phyloP scores from a whole-genome alignment of 2,797 vertebrate genomes.

The Eulemur mongoz region DNA sequence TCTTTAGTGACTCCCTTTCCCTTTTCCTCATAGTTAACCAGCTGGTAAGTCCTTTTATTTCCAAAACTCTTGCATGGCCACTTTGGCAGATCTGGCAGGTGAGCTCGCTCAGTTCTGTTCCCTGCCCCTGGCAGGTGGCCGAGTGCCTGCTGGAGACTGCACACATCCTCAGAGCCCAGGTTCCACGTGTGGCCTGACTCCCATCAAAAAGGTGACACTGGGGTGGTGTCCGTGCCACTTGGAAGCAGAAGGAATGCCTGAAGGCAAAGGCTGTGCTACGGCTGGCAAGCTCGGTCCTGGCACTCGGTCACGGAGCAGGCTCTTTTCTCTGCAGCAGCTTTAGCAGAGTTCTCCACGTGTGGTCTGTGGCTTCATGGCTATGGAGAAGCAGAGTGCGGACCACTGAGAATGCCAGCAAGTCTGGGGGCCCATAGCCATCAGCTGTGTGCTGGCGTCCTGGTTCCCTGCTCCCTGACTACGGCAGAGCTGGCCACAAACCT shows the following conservation, averaged over 20 bases:
- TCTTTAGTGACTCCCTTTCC: not conserved
- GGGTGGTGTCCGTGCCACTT: fast-evolving
- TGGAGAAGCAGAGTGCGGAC: not conserved
- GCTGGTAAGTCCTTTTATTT: not conserved
- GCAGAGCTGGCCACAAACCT: not conserved
- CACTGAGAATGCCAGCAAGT: not conserved
- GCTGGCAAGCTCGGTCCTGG: not conserved
- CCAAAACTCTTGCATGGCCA: not conserved
- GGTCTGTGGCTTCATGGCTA: not conserved
- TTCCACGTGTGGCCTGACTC: not conserved
- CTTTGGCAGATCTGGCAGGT: not conserved
- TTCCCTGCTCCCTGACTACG: not conserved
- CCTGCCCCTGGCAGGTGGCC: not conserved
- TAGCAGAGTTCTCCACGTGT: not conserved
- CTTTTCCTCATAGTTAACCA: not conserved
- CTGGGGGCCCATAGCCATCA: not conserved
- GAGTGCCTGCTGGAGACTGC: not conserved
- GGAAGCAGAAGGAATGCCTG: not conserved
- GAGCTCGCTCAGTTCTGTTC: not conserved
- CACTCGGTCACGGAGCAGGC: not conserved
- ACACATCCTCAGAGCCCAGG: not conserved
- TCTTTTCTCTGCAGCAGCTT: too few species aligned
- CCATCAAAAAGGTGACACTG: not conserved
- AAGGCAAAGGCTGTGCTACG: fast-evolving
- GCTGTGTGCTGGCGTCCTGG: not conserved